These are phyloP conservation scores for Drosophila sp. DNA, from an alignment of 1,140 invertebrate species.

Conservation along the genomic window DNA sequence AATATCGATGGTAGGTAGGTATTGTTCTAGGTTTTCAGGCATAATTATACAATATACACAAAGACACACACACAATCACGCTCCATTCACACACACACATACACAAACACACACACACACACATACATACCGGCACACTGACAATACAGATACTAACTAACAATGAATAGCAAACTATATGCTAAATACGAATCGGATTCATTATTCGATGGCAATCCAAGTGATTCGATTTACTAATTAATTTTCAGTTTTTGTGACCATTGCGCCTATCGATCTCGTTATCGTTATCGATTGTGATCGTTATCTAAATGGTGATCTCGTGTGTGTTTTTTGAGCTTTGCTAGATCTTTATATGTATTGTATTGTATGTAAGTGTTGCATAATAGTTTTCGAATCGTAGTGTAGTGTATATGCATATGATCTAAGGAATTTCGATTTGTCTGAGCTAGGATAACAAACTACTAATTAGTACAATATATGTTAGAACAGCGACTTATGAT, in stretches of 20 bases:
- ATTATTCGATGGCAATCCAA: not conserved
- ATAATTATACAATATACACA: not conserved
- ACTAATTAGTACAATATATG: slow-evolving; percentile 29
- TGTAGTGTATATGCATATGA: slow-evolving; percentile 9
- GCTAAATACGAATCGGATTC: slow-evolving; percentile 1
- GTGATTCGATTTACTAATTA: slow-evolving; percentile 7
- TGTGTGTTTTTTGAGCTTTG: slow-evolving; percentile 9
- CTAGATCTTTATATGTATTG: not conserved
- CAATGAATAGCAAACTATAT: slow-evolving; percentile 22
- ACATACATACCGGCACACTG: not conserved
- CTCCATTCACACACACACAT: not conserved
- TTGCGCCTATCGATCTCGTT: not conserved
- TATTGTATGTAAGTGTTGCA: slow-evolving; percentile 5
- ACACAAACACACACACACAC: too few relatives aligned
- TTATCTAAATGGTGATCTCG: not conserved
- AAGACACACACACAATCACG: not conserved
- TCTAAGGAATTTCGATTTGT: slow-evolving; percentile 42
- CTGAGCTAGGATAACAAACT: slow-evolving; percentile 58
- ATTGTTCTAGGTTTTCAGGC: slow-evolving; percentile 1
- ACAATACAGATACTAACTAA: slow-evolving; percentile 11
- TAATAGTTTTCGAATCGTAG: not conserved
- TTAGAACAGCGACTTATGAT: slow-evolving; percentile 42
- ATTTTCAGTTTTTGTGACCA: slow-evolving; percentile 8
- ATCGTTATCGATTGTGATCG: not conserved
- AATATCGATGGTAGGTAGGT: not conserved